Conservation (phyloP, 2,888 invertebrate genomes). For the Agrotis puta region DNA sequence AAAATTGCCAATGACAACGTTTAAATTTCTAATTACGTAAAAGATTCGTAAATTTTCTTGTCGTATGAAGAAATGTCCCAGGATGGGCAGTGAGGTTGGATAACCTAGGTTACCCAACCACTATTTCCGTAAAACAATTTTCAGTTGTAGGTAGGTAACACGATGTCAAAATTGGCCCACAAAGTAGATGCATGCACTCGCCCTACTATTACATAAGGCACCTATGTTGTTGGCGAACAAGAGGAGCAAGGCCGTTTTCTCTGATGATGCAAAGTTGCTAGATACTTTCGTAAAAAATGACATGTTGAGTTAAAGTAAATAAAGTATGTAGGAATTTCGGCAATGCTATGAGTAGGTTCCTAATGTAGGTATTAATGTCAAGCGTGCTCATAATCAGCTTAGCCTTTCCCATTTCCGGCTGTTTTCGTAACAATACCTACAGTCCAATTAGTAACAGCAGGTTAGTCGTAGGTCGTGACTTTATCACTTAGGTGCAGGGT, state of each 20-base stretch:
- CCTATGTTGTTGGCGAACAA: constrained; percentile 21
- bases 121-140: constrained; percentile 36
- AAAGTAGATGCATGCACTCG: constrained; percentile 7
- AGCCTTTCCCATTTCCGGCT: constrained; percentile 12
- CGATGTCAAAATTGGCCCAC: constrained; percentile 36
- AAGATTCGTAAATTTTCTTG: constrained; percentile 1
- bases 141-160: constrained; percentile 12
- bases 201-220: constrained; percentile 44
- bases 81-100: neutral
- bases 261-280: constrained; percentile 41
- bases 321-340: constrained; percentile 30
- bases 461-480: constrained; percentile 7
- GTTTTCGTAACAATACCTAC: constrained; percentile 19
- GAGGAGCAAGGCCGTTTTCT: constrained; percentile 35
- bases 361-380: constrained; percentile 37
- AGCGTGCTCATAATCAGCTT: constrained; percentile 24
- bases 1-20: neutral
- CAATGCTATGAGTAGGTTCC: constrained; percentile 15
- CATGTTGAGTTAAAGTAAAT: constrained; percentile 31
- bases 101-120: constrained; percentile 27
- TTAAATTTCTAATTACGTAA: neutral
- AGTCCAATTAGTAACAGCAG: neutral
- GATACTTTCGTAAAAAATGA: constrained; percentile 36
- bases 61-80: constrained; percentile 5
- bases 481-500: neutral